Evolutionary conservation across 2,888 invertebrate genomes (phyloP).

Genomic region (Ommatoiulus sabulosus): DNA sequence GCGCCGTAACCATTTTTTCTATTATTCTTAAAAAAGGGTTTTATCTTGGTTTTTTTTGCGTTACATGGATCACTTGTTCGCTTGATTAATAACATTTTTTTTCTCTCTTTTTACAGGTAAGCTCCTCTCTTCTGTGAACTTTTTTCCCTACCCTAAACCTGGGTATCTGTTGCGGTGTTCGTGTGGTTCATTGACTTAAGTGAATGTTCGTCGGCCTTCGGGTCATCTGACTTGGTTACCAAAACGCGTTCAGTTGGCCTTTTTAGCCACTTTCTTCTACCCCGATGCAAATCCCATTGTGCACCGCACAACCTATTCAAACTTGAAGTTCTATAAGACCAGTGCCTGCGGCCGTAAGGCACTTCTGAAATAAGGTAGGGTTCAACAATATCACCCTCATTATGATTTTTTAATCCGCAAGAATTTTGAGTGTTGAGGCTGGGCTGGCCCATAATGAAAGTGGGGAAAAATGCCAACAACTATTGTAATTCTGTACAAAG

Average conservation of each 20-base stretch:
- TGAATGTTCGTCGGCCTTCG: slow-evolving; percentile 11
- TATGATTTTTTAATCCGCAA: slow-evolving; percentile 11
- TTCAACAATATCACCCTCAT: slow-evolving; percentile 19
- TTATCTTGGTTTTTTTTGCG: not conserved
- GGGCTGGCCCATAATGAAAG: not conserved
- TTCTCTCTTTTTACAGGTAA: not conserved
- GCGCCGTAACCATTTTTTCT: not conserved
- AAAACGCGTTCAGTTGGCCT: slow-evolving; percentile 19
- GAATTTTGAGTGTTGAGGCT: slow-evolving; percentile 2
- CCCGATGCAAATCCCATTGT: slow-evolving; percentile 2
- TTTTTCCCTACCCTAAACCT: not conserved
- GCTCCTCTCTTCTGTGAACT: not conserved
- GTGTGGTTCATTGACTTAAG: slow-evolving; percentile 4
- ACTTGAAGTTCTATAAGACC: slow-evolving; percentile 2
- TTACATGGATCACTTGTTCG: not conserved
- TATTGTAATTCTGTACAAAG: not conserved
- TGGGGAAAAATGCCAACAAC: not conserved
- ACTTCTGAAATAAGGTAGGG: slow-evolving; percentile 19
- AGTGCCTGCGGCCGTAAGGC: not conserved
- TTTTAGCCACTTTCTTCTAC: slow-evolving; percentile 11
- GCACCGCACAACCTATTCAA: not conserved
- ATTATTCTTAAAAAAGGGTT: not conserved
- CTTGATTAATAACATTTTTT: slow-evolving; percentile 2
- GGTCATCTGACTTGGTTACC: slow-evolving; percentile 19
- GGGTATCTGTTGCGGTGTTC: slow-evolving; percentile 11